Conservation (phyloP, 2,888 invertebrate genomes). For the Melieria omissa region DNA sequence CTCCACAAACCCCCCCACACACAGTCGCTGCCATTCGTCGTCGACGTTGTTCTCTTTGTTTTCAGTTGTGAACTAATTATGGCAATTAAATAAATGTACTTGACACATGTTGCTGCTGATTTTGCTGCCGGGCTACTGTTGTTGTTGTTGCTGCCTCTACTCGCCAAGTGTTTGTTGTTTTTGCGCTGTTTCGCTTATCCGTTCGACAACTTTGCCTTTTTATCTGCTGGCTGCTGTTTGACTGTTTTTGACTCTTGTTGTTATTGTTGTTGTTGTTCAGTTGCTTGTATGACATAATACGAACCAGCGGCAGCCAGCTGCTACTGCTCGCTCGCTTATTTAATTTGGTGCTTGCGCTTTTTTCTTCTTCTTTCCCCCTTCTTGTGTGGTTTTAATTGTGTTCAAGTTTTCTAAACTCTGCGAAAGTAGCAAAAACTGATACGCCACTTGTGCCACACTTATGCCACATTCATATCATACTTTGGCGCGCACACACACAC, state of each 20-base stretch:
- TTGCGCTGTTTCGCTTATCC: not conserved
- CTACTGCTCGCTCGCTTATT: no score
- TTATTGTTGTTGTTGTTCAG: conserved; percentile 1
- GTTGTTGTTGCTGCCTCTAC: not conserved
- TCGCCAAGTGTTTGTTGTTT: not conserved
- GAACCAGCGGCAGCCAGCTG: no score
- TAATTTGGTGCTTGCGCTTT: no score
- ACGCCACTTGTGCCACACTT: no score
- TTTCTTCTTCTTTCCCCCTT: no score
- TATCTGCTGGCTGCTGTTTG: not conserved
- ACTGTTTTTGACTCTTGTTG: not conserved
- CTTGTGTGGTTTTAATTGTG: no score
- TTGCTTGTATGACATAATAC: no score
- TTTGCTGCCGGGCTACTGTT: not conserved
- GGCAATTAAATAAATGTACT: conserved; percentile 33
- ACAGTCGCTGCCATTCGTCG: not conserved
- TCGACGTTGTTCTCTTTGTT: conserved; percentile 12
- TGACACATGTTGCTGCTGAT: conserved; percentile 25
- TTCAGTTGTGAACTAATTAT: conserved; percentile 26
- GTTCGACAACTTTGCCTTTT: not conserved
- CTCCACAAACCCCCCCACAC: not conserved
- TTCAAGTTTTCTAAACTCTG: no score
- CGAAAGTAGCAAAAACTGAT: no score
- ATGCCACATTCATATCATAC: no score
- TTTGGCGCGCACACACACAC: no score